phyloP scores from a whole-genome alignment of 1,140 invertebrate genomes.

The Drosophila yakuba region DNA sequence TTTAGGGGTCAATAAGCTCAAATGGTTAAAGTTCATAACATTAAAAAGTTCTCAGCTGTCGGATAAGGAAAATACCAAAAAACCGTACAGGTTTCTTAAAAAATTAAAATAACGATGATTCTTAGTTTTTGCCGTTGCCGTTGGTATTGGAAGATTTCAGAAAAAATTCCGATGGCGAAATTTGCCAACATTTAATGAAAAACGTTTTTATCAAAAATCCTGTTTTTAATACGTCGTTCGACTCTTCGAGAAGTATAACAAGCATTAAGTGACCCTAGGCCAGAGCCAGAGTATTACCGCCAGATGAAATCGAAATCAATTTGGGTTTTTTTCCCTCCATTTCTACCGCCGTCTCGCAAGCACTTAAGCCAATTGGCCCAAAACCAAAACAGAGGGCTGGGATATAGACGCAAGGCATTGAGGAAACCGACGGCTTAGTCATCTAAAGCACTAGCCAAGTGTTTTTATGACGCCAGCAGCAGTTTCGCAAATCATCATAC shows the following conservation, averaged over 20 bases:
- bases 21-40: not conserved
- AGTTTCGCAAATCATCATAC: slow-evolving; percentile 48
- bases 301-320: slow-evolving; percentile 57
- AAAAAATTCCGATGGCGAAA: slow-evolving; percentile 20
- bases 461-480: slow-evolving; percentile 29
- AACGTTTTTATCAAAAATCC: slow-evolving; percentile 7
- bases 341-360: slow-evolving; percentile 28
- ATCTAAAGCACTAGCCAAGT: slow-evolving; percentile 40
- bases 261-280: slow-evolving; percentile 4
- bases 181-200: slow-evolving; percentile 3
- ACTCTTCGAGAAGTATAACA: slow-evolving; percentile 11
- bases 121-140: not conserved
- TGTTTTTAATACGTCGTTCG: slow-evolving; percentile 22
- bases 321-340: slow-evolving; percentile 41
- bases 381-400: slow-evolving; percentile 13
- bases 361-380: slow-evolving; percentile 42
- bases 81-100: not conserved
- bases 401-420: slow-evolving; percentile 41
- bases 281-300: slow-evolving; percentile 11
- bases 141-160: not conserved
- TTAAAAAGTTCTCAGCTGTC: not conserved
- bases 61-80: not conserved
- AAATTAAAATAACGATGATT: not conserved
- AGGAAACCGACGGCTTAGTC: slow-evolving; percentile 44
- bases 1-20: not conserved